Percentiles rank a stretch among this genome's conserved stretches.
Conservation (phyloP, 2,888 invertebrate genomes). For the Empis livida region DNA sequence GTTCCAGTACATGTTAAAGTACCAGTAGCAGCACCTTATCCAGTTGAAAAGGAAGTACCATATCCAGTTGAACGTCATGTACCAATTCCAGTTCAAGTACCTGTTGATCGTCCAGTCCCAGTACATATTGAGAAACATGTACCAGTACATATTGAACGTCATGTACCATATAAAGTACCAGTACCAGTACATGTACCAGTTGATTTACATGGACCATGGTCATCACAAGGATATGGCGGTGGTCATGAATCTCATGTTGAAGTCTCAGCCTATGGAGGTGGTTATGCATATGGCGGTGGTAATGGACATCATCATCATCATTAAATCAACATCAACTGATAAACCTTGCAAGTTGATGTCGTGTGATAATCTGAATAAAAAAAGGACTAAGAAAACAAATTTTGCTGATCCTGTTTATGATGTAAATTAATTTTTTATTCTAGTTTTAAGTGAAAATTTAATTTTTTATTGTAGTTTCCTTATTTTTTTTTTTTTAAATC, state of each 20-base stretch:
- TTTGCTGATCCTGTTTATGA: too few relatives aligned
- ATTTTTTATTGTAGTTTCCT: too few relatives aligned
- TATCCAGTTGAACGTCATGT: slow-evolving; percentile 55
- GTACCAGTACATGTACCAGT: slow-evolving; percentile 25
- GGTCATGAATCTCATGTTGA: not conserved
- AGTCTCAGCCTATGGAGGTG: not conserved
- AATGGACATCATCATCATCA: too few relatives aligned
- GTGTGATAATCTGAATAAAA: too few relatives aligned
- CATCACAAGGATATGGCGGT: too few relatives aligned
- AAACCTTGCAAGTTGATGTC: too few relatives aligned
- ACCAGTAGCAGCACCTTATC: slow-evolving; percentile 56
- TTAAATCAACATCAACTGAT: too few relatives aligned
- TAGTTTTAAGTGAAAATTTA: too few relatives aligned
- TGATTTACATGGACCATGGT: slow-evolving; percentile 16
- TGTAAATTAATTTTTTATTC: too few relatives aligned
- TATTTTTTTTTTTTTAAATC: too few relatives aligned
- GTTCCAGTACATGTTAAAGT: slow-evolving; percentile 59
- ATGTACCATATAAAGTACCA: slow-evolving; percentile 50
- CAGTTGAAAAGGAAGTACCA: slow-evolving; percentile 44
- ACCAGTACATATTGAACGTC: slow-evolving; percentile 50
- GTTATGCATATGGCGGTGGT: slow-evolving; percentile 12
- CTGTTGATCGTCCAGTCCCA: slow-evolving; percentile 42
- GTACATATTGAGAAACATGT: slow-evolving; percentile 46
- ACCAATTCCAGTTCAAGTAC: slow-evolving; percentile 44
- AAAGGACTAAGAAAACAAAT: too few relatives aligned